phyloP scores from a whole-genome alignment of 2,888 invertebrate genomes.

The Tuta absoluta region DNA sequence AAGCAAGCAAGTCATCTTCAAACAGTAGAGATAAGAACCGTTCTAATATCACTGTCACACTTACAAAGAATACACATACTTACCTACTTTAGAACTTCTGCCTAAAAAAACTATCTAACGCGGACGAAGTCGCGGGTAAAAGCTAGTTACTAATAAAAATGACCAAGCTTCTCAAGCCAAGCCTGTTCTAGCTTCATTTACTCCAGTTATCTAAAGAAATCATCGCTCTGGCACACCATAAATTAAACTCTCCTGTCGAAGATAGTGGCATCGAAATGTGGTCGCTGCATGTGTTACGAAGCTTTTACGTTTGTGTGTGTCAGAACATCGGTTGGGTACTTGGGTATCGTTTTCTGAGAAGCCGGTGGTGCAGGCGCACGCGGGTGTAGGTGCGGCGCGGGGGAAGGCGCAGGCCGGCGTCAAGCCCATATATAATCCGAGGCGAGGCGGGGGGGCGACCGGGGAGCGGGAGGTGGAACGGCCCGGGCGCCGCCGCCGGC shows the following conservation, averaged over 20 bases:
- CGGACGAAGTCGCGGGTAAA: too few relatives aligned
- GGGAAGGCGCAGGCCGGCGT: slow-evolving; percentile 43
- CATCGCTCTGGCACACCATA: slow-evolving; percentile 36
- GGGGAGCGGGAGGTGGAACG: slow-evolving; percentile 24
- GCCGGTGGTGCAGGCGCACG: slow-evolving; percentile 58
- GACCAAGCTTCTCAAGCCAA: not conserved
- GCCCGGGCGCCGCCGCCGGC: slow-evolving; percentile 46
- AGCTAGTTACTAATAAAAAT: not conserved
- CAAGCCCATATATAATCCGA: slow-evolving; percentile 56
- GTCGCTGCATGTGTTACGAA: slow-evolving; percentile 29
- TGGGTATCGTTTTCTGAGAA: slow-evolving; percentile 72
- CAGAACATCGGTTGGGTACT: slow-evolving; percentile 51
- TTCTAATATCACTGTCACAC: too few relatives aligned
- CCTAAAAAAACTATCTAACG: too few relatives aligned
- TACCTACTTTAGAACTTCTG: too few relatives aligned
- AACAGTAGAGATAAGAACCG: too few relatives aligned
- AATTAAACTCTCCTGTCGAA: slow-evolving; percentile 46
- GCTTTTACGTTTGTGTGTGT: slow-evolving; percentile 42
- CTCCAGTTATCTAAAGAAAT: slow-evolving; percentile 31
- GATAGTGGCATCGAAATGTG: slow-evolving; percentile 41
- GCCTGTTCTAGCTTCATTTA: slow-evolving; percentile 20
- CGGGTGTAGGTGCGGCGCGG: slow-evolving; percentile 35
- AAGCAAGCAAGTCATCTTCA: too few relatives aligned
- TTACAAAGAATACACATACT: too few relatives aligned
- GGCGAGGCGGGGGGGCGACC: slow-evolving; percentile 33